Evolutionary conservation across 2,888 invertebrate genomes (phyloP).

Genomic region (Caenorhabditis sp.): DNA sequence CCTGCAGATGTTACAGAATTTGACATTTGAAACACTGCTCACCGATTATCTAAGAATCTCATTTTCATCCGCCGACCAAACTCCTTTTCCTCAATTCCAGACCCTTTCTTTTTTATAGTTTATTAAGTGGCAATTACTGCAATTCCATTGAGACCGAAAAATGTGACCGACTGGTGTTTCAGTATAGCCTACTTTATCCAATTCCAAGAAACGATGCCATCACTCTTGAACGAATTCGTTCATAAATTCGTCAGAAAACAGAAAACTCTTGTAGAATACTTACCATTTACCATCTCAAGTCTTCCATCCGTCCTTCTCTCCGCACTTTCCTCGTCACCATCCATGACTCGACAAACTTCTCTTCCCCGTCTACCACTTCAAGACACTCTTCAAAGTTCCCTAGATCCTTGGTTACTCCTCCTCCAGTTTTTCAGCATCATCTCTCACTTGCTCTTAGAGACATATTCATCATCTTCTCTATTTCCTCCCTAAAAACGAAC

Average conservation of each 20-base stretch:
- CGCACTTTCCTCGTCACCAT: constrained; percentile 1
- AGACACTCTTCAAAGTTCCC: constrained; percentile 25
- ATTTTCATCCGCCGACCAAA: too few relatives aligned
- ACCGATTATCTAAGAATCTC: too few relatives aligned
- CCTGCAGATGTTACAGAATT: not conserved
- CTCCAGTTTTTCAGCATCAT: constrained; percentile 7
- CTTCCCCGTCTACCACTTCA: constrained; percentile 25
- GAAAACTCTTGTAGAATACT: constrained; percentile 1
- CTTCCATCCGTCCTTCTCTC: not conserved
- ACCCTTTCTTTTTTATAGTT: not conserved
- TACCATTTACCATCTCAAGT: constrained; percentile 18
- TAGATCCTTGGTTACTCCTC: constrained; percentile 3
- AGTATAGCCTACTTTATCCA: too few relatives aligned
- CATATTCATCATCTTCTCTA: not conserved
- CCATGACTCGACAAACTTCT: not conserved
- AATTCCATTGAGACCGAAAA: too few relatives aligned
- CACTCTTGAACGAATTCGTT: constrained; percentile 19
- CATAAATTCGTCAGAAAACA: constrained; percentile 11
- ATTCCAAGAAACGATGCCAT: constrained; percentile 4
- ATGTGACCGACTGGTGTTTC: not conserved
- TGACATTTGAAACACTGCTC: too few relatives aligned
- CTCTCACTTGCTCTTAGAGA: not conserved
- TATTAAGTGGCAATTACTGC: constrained; percentile 24
- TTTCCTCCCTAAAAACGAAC: not conserved
- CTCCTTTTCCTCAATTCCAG: too few relatives aligned